Percentiles rank a stretch among this genome's conserved stretches.
phyloP scores from a whole-genome alignment of 2,797 vertebrate species.

The Lepidocolaptes lacrymiger region DNA sequence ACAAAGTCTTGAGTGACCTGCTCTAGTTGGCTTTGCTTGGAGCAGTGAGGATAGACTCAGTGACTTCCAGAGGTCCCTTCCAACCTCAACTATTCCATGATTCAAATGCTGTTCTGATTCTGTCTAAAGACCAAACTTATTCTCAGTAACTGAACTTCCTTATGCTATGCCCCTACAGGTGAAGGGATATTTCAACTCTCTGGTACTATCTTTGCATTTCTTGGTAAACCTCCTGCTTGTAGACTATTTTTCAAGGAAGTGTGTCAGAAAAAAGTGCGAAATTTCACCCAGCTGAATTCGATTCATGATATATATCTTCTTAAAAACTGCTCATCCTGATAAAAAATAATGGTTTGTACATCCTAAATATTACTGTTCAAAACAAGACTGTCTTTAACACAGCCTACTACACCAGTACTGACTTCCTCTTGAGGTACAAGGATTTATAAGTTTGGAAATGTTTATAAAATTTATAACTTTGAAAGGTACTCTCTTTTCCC shows the following conservation, averaged over 20 bases:
- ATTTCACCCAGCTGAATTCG: background rate
- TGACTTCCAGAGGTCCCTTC: background rate
- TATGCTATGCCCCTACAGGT: background rate
- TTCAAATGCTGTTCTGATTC: background rate
- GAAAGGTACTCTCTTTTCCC: background rate
- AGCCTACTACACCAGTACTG: background rate
- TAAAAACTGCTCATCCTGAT: background rate
- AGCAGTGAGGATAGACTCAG: rapidly evolving
- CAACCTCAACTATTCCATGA: background rate
- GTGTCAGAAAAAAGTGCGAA: background rate
- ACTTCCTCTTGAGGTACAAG: background rate
- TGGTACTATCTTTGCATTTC: background rate
- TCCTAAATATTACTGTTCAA: background rate
- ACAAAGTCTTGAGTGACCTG: background rate
- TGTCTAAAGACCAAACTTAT: background rate
- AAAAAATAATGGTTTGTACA: background rate
- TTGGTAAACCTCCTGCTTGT: background rate
- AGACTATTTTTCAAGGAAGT: background rate
- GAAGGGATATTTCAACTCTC: background rate
- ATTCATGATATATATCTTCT: background rate
- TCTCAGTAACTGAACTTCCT: background rate
- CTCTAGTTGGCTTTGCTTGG: background rate
- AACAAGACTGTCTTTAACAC: background rate
- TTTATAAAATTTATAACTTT: too few species aligned
- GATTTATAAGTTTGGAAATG: background rate